Conservation (phyloP, 2,113 vertebrate genomes). For the Prietella phreatophila region DNA sequence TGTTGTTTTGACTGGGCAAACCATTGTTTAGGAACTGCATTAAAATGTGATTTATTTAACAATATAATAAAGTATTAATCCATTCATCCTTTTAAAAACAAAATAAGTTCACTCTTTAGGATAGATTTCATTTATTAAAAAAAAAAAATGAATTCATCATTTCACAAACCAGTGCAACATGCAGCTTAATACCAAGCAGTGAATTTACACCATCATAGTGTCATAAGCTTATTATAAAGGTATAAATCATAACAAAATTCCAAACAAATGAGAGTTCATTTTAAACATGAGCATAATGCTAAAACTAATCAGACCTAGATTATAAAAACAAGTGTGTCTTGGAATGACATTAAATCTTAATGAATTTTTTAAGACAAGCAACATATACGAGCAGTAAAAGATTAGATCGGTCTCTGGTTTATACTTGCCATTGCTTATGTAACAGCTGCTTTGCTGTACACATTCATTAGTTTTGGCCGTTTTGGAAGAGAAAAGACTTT, state of each 20-base stretch:
- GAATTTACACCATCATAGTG: neutral
- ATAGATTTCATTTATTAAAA: neutral
- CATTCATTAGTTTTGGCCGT: neutral
- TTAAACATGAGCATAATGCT: neutral
- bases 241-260: neutral
- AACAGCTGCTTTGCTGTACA: neutral
- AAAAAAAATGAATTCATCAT: neutral
- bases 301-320: neutral
- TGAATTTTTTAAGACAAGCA: neutral
- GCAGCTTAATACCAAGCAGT: neutral
- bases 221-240: neutral
- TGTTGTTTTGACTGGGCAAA: neutral
- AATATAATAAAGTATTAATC: neutral
- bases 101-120: neutral
- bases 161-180: neutral
- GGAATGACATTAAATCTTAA: neutral
- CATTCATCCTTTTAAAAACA: neutral
- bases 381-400: neutral
- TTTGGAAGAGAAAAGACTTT: neutral
- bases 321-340: neutral
- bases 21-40: neutral
- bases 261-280: neutral
- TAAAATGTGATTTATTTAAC: neutral
- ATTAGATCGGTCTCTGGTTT: neutral
- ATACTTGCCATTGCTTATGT: slow-evolving; percentile 3